Evolutionary conservation across 2,113 vertebrate genomes (phyloP).

Genomic region (Pluvianellus socialis): DNA sequence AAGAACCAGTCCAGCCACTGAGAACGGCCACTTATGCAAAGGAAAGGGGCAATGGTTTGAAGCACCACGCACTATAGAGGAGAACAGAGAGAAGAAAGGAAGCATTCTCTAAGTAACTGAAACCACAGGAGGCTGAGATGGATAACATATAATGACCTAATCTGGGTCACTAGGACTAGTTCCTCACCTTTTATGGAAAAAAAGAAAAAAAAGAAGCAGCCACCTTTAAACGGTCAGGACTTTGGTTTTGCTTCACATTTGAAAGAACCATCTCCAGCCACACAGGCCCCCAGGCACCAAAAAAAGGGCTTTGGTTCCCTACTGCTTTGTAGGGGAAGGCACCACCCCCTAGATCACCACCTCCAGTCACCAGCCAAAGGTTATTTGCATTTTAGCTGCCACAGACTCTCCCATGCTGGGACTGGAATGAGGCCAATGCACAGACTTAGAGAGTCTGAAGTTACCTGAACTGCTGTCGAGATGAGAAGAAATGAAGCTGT

Average conservation of each 20-base stretch:
- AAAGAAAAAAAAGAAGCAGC: not conserved
- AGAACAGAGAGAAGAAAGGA: constrained; percentile 12
- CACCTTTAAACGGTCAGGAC: not conserved
- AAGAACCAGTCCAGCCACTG: not conserved
- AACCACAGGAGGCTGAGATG: not conserved
- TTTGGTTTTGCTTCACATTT: not conserved
- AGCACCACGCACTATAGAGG: not conserved
- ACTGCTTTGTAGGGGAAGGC: not conserved
- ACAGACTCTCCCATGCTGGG: not conserved
- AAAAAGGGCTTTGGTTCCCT: not conserved
- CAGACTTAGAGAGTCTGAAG: not conserved
- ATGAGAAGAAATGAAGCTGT: constrained; percentile 93
- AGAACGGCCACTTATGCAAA: not conserved
- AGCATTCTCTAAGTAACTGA: constrained; percentile 5
- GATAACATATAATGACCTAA: constrained; percentile 6
- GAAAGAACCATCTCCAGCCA: constrained; percentile 12
- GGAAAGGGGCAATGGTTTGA: constrained; percentile 14
- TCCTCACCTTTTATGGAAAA: not conserved
- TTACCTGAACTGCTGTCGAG: constrained; percentile 94
- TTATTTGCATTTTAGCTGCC: not conserved
- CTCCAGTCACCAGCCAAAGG: constrained; percentile 15
- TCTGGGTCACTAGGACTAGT: constrained; percentile 3
- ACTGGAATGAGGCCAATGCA: not conserved
- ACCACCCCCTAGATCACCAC: constrained; percentile 34
- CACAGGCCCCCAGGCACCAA: not conserved